Conservation (phyloP, 2,797 vertebrate genomes). For the Acestrorhynchus altus region DNA sequence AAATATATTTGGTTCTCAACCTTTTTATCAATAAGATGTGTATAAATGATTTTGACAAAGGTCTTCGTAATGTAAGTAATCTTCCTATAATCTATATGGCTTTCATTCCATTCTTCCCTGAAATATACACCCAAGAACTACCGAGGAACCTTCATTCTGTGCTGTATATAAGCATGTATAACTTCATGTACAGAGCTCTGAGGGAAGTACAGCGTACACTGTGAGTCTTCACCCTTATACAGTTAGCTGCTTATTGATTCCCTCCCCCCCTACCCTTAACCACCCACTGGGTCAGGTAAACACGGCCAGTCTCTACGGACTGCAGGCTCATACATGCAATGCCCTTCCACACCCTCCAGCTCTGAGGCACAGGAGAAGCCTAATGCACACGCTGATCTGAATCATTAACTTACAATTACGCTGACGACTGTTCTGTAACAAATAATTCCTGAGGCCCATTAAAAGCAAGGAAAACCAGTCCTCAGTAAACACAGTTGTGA, state of each 20-base stretch:
- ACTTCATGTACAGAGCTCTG: background rate
- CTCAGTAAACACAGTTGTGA: background rate
- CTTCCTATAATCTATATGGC: too few relatives aligned
- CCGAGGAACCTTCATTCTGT: too few relatives aligned
- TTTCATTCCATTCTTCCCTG: too few relatives aligned
- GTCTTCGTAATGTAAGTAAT: too few relatives aligned
- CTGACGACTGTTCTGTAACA: background rate
- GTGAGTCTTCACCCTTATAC: conserved; percentile 11
- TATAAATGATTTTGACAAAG: too few relatives aligned
- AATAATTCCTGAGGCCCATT: background rate
- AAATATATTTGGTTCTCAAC: too few relatives aligned
- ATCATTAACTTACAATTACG: background rate
- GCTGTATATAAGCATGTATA: background rate
- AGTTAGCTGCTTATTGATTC: conserved; percentile 27
- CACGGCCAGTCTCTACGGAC: conserved; percentile 5
- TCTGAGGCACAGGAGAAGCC: background rate
- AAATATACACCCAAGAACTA: too few relatives aligned
- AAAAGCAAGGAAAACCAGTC: background rate
- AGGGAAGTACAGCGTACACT: background rate
- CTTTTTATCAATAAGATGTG: too few relatives aligned
- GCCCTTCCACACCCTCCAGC: too few relatives aligned
- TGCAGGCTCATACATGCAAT: background rate
- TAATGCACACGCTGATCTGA: background rate
- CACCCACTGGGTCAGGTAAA: conserved; percentile 24
- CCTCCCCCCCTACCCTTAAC: conserved; percentile 4